phyloP scores from a whole-genome alignment of 2,797 vertebrate species.

The Eremophila alpestris region DNA sequence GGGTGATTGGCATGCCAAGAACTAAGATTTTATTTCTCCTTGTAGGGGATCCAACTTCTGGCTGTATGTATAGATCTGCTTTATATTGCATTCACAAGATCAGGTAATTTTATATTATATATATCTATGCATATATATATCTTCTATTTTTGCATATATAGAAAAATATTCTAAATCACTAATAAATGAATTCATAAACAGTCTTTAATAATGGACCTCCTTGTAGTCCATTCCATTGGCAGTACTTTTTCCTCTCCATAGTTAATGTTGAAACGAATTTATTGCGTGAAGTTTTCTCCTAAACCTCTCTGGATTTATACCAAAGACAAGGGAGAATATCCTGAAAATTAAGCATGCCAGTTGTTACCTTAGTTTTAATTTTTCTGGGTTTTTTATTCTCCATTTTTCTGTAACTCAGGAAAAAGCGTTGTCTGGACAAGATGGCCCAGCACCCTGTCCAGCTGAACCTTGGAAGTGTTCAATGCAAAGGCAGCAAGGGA shows the following conservation, averaged over 20 bases:
- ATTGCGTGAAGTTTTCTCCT: neutral
- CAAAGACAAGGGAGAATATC: neutral
- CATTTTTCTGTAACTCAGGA: neutral
- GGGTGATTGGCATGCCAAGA: neutral
- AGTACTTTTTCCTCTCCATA: neutral
- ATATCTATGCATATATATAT: no score
- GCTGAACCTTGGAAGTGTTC: no score
- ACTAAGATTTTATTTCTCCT: conserved; percentile 11
- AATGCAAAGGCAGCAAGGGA: neutral
- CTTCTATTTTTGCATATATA: neutral
- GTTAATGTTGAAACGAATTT: neutral
- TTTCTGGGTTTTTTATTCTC: neutral
- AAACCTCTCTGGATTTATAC: neutral
- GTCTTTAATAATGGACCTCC: neutral
- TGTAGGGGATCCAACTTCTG: neutral
- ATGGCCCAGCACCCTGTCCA: neutral
- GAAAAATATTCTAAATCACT: neutral
- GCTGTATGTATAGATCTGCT: neutral
- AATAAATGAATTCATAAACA: neutral
- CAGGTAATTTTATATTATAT: neutral
- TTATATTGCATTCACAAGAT: neutral
- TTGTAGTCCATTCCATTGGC: neutral
- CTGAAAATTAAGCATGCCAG: neutral
- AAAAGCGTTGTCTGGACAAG: neutral
- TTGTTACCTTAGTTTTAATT: neutral